A percentile compares a stretch with the other conserved stretches of the same genome.
Evolutionary conservation across 2,113 vertebrate species (phyloP).

Genomic region (Seriola rivoliana): DNA sequence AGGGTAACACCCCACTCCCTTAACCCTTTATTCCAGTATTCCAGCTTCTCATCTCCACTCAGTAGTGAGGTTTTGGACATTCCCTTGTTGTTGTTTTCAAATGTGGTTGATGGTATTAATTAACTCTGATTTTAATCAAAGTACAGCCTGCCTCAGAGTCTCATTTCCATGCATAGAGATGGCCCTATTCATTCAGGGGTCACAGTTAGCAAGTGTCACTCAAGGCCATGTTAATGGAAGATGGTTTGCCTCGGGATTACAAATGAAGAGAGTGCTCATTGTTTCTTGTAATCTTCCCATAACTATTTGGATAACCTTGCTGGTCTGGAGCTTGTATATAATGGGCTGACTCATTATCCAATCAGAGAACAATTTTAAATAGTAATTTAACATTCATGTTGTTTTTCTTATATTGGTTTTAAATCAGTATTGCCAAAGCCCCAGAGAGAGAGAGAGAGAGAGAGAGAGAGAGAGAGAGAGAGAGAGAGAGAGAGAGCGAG

Average conservation of each 20-base stretch:
- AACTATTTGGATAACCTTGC: slow-evolving; percentile 25
- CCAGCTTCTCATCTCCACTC: slow-evolving; percentile 3
- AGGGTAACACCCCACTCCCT: not conserved
- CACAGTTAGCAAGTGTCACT: slow-evolving; percentile 31
- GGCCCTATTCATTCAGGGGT: slow-evolving; percentile 25
- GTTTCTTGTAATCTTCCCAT: slow-evolving; percentile 36
- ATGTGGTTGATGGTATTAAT: slow-evolving; percentile 53
- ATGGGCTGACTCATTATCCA: slow-evolving; percentile 24
- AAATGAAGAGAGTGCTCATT: slow-evolving; percentile 35
- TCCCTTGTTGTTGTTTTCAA: slow-evolving; percentile 34
- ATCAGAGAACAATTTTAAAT: slow-evolving; percentile 1
- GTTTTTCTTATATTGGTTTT: not conserved
- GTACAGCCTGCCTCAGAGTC: slow-evolving; percentile 25
- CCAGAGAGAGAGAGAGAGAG: no score
- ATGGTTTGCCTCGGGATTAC: slow-evolving; percentile 20
- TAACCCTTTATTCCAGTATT: slow-evolving; percentile 17
- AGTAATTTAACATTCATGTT: slow-evolving; percentile 13
- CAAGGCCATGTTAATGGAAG: slow-evolving; percentile 18
- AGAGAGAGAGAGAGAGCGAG: no score
- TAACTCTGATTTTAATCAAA: slow-evolving; percentile 41
- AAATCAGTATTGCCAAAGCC: not conserved
- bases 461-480: no score
- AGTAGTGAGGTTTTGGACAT: not conserved
- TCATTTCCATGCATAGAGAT: slow-evolving; percentile 52
- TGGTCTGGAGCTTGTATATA: slow-evolving; percentile 6